These are phyloP conservation scores for Polypedilum vanderplanki DNA, from an alignment of 1,140 invertebrate species.

Conservation along the genomic window DNA sequence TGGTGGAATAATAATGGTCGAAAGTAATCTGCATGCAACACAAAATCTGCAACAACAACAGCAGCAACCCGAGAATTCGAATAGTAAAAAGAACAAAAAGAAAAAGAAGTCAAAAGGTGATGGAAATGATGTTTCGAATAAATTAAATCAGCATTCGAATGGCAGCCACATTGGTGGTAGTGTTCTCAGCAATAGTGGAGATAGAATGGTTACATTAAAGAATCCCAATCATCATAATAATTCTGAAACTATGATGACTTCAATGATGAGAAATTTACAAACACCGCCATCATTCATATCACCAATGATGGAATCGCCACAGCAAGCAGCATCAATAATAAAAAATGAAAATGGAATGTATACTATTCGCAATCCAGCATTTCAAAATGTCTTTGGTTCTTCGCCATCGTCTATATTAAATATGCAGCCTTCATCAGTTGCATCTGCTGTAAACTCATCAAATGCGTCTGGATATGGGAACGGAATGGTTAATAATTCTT, in stretches of 20 bases:
- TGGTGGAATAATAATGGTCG: conserved; percentile 42
- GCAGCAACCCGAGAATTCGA: conserved; percentile 33
- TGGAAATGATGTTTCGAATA: conserved; percentile 24
- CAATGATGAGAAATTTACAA: conserved; percentile 40
- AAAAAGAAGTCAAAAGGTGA: conserved; percentile 43
- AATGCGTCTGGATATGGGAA: conserved; percentile 39
- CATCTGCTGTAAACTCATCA: conserved; percentile 37
- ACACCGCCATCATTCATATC: conserved; percentile 33
- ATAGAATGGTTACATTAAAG: conserved; percentile 61
- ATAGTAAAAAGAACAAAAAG: conserved; percentile 51
- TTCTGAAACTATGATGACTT: conserved; percentile 38
- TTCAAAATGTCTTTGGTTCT: conserved; percentile 40
- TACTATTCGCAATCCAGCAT: conserved; percentile 64
- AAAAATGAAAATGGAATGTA: conserved; percentile 70
- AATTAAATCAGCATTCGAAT: conserved; percentile 45
- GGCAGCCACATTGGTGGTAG: not conserved
- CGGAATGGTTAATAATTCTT: not conserved
- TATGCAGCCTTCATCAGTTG: too few species aligned
- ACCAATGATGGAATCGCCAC: conserved; percentile 37
- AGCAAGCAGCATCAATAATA: conserved; percentile 54
- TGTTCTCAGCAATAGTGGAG: not conserved
- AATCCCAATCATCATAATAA: conserved; percentile 50
- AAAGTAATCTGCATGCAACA: conserved; percentile 31
- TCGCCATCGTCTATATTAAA: too few species aligned
- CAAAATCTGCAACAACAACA: conserved; percentile 32